A percentile compares a stretch with the other conserved stretches of the same genome.
Conservation (phyloP, 2,797 vertebrate genomes). For the Salarias fasciatus region DNA sequence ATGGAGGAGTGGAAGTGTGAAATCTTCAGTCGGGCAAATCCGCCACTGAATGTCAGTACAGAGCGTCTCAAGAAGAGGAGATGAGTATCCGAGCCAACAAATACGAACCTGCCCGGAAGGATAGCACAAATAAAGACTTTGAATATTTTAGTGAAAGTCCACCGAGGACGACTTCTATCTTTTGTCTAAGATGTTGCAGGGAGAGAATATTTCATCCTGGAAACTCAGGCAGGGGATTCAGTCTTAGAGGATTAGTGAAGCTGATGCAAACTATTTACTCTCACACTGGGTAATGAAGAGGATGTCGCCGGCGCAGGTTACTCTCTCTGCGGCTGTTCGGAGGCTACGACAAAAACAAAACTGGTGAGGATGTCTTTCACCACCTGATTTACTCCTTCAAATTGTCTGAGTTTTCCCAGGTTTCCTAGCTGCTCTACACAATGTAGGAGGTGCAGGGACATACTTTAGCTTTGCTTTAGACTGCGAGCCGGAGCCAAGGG, state of each 20-base stretch:
- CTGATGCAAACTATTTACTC: constrained; percentile 39
- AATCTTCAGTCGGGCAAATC: constrained; percentile 15
- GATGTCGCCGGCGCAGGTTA: constrained; percentile 36
- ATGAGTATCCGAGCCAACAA: not conserved
- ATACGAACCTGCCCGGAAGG: constrained; percentile 11
- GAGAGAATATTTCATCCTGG: constrained; percentile 32
- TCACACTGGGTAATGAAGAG: constrained; percentile 45
- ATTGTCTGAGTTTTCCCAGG: constrained; percentile 20
- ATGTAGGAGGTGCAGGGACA: constrained; percentile 16
- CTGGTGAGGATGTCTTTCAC: too few species aligned
- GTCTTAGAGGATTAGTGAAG: constrained; percentile 51
- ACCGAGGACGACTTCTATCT: not conserved
- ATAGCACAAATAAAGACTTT: not conserved
- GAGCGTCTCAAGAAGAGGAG: not conserved
- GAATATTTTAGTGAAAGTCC: constrained; percentile 32
- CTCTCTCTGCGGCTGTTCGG: constrained; percentile 25
- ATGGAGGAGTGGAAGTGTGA: not conserved
- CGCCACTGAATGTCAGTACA: constrained; percentile 2
- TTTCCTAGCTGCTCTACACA: constrained; percentile 9
- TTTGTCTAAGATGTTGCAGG: constrained; percentile 14
- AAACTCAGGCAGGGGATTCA: constrained; percentile 20
- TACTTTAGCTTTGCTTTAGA: constrained; percentile 24
- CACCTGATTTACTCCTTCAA: constrained; percentile 22
- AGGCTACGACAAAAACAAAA: constrained; percentile 23
- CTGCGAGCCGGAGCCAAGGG: too few species aligned